phyloP scores from a whole-genome alignment of 2,888 invertebrate genomes.

The Drosophila austrosaltans region DNA sequence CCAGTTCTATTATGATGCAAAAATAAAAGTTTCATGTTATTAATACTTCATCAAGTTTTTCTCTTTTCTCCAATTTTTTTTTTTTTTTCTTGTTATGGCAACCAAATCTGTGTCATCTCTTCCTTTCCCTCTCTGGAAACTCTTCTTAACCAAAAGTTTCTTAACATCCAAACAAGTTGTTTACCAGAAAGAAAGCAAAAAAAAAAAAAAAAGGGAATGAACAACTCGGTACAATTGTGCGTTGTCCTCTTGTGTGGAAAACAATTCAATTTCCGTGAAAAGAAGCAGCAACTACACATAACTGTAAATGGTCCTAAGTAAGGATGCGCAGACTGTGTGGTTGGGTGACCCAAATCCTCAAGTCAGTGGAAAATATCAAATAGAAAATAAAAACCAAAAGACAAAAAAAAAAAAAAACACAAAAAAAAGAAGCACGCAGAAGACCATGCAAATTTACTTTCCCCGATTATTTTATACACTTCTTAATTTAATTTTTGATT shows the following conservation, averaged over 20 bases:
- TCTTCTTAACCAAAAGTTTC: neutral
- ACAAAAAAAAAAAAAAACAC: slow-evolving; percentile 33
- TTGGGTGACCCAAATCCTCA: slow-evolving; percentile 68
- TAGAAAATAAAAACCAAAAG: slow-evolving; percentile 41
- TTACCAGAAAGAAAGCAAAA: slow-evolving; percentile 62
- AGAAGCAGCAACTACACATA: slow-evolving; percentile 44
- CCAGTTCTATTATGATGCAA: neutral
- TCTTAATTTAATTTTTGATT: neutral
- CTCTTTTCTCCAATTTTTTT: neutral
- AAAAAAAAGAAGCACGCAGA: slow-evolving; percentile 24
- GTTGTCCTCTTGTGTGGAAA: slow-evolving; percentile 33
- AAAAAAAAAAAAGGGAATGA: slow-evolving; percentile 44
- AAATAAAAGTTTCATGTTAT: slow-evolving; percentile 56
- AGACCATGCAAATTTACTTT: neutral
- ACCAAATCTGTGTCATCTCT: slow-evolving; percentile 49
- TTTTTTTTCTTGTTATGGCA: slow-evolving; percentile 37
- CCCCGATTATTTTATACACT: neutral
- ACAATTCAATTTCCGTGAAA: slow-evolving; percentile 73
- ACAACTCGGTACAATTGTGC: slow-evolving; percentile 52
- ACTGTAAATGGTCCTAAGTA: slow-evolving; percentile 60
- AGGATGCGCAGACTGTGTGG: slow-evolving; percentile 62
- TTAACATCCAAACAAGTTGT: slow-evolving; percentile 57
- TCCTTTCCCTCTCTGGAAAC: neutral
- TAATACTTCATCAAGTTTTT: slow-evolving; percentile 70
- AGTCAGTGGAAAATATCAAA: slow-evolving; percentile 65